Base-by-base conservation (phyloP, 2,888 invertebrate species). In the Apodemia zela region DNA sequence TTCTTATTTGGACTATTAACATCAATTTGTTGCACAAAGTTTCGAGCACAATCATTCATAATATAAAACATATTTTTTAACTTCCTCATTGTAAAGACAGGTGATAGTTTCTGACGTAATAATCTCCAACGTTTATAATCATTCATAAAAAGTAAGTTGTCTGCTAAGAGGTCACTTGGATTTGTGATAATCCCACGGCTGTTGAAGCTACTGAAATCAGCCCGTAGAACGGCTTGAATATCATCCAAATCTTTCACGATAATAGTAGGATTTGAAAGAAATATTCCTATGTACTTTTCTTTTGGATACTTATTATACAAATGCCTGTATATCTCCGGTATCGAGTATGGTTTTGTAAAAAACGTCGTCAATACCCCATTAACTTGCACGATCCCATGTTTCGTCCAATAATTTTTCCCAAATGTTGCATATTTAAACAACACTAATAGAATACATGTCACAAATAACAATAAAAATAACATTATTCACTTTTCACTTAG, bases 11-110 rank as follows among this genome's bases (percentile, higher is more conserved):
- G 70, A 3, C 76, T 68, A 42, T 80, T 76, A 0, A 65, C 64
- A 6, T 73, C 72, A 10, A 85, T 66, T 58, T 69, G 76, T 0
- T 78, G 70, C 0, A 82, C 73, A 51, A 84, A 85, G 65, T 85
- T 83, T 63, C 74, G 72, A 0, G 81, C 82, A 51, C 81, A 79
- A 61, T 78, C 81, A 17, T 81, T 81, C 35, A 86, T 78, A 1
- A 85, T 80, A 59, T 79, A 80, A 66, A 79, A 87, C 84, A 89
- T 84, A 38, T 81, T 85, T 63, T 77, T 84, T n/a, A 89, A 71
- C 67, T 88, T 89, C 0, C 74, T 71, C 0, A 77, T 72, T 0
- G 86, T 85, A 66, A 89, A 89, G 0, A 84, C 72, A 0, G 89
- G 84, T 0, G 82, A 78, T 66, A 90, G 68, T 62, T 79, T 85